phyloP scores from a whole-genome alignment of 2,888 invertebrate species.

The Mycalesis mineus region DNA sequence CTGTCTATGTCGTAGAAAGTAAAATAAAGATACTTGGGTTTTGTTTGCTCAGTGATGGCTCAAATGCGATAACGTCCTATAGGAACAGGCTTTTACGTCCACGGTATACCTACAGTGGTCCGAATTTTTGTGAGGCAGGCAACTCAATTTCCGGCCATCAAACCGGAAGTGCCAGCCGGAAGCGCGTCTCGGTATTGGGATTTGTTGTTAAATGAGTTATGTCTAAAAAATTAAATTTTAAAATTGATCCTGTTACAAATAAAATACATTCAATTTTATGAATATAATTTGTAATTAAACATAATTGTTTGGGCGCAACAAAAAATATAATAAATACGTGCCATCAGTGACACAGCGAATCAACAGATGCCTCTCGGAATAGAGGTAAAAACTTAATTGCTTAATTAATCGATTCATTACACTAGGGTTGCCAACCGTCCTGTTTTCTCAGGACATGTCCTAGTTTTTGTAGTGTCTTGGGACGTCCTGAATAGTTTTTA shows the following conservation, averaged over 20 bases:
- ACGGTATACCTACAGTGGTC: background rate
- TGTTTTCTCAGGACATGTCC: too few species aligned
- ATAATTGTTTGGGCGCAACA: background rate
- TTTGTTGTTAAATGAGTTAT: constrained; percentile 20
- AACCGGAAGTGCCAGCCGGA: constrained; percentile 40
- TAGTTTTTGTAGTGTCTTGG: too few species aligned
- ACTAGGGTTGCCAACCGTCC: too few species aligned
- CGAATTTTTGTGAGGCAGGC: constrained; percentile 31
- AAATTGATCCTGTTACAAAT: too few species aligned
- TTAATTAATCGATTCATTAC: constrained; percentile 1
- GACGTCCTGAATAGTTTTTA: too few species aligned
- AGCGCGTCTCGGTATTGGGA: constrained; percentile 31
- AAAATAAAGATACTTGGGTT: too few species aligned
- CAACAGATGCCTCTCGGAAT: background rate
- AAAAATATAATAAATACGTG: background rate
- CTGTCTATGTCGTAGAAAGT: too few species aligned
- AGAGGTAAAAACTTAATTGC: background rate
- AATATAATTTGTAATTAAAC: too few species aligned
- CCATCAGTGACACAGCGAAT: background rate
- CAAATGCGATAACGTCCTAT: background rate
- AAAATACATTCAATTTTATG: too few species aligned
- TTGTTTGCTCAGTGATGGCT: too few species aligned
- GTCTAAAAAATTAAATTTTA: too few species aligned
- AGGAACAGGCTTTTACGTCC: too few species aligned
- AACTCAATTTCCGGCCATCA: constrained; percentile 42